Base-by-base conservation (phyloP, 1,140 invertebrate species). In the Nebria ingens region DNA sequence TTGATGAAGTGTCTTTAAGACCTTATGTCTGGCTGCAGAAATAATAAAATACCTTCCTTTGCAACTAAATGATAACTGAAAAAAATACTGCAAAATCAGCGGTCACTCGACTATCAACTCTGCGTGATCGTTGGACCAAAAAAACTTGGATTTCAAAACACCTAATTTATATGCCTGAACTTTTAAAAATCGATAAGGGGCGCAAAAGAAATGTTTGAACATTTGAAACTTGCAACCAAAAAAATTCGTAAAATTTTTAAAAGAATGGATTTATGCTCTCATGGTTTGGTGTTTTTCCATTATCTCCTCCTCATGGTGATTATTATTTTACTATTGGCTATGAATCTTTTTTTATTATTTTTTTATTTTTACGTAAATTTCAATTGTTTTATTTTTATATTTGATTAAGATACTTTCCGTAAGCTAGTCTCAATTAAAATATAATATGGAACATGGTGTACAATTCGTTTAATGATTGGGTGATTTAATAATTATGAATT, bases 1-100 rank as follows among this genome's bases (percentile, higher is more conserved):
- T 60, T 59, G 58, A 62, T 68, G 67, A 69, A 70, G 66, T 67
- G 67, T 67, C 68, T 69, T n/a, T 69, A 63, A 64, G 63, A 69
- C 63, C 66, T 65, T 68, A 65, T 66, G 68, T 69, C 67, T 69
- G 61, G 64, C 67, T 69, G 65, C 65, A 58, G 62, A 19, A 53
- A 53, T 23, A 55, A 60, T 57, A 64, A n/a, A n/a, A n/a, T 66
- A 66, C 65, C 56, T 66, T 64, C 62, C 58, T 64, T 66, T 60
- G 61, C 66, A 67, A 69, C 64, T 65, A 58, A 61, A 55, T n/a
- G n/a, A n/a, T n/a, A n/a, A n/a, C n/a, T n/a, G 62, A 63, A 65
- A 38, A 57, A 61, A 57, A 61, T 60, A 59, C 15, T 19, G 34
- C 20, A 66, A 66, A 67, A 66, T 62, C 64, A 66, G 63, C 57